These are phyloP conservation scores for Metopolophium dirhodum DNA, from an alignment of 1,140 invertebrate species.

Conservation along the genomic window DNA sequence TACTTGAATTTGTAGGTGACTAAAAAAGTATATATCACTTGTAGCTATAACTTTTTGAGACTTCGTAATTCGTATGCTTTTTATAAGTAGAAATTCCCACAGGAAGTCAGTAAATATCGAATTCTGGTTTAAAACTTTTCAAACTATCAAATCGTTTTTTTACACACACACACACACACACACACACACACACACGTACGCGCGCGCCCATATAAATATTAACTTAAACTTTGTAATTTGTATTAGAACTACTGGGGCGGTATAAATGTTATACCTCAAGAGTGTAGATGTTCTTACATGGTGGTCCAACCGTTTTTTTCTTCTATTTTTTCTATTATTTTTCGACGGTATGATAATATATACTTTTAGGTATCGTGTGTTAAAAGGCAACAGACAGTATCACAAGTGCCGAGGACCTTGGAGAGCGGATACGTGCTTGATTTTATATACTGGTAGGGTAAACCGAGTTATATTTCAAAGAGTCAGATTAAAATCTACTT, in stretches of 20 bases:
- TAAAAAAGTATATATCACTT: not conserved
- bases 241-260: not conserved
- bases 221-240: not conserved
- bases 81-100: not conserved
- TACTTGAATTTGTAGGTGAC: not conserved
- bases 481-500: no score
- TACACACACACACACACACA: not conserved
- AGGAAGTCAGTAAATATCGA: not conserved
- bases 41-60: conserved; percentile 14
- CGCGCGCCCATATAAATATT: not conserved
- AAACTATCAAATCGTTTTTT: conserved; percentile 9
- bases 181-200: not conserved
- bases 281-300: not conserved
- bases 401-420: not conserved
- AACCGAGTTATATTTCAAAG: no score
- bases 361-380: not conserved
- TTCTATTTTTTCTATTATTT: not conserved
- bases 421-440: not conserved
- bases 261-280: not conserved
- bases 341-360: not conserved
- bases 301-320: not conserved
- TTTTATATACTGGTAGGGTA: not conserved
- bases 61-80: not conserved
- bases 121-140: not conserved
- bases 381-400: not conserved